A percentile compares a stretch with the other conserved stretches of the same genome.
These are phyloP conservation scores for Scomber scombrus DNA, from an alignment of 2,113 vertebrate species.

Conservation along the genomic window DNA sequence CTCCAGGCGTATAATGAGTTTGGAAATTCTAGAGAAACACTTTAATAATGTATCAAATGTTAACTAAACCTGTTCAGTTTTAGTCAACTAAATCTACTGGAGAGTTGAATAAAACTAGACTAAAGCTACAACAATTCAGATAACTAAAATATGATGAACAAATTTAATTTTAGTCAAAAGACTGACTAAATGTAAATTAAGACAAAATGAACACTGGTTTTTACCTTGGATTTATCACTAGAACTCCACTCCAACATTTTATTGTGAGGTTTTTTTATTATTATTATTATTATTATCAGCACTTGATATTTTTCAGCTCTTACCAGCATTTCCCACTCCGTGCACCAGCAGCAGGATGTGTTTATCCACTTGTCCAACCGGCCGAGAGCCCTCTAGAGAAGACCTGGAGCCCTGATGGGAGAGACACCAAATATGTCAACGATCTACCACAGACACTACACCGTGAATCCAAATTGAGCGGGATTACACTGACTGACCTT, in stretches of 20 bases:
- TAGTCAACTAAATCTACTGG: too few relatives aligned
- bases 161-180: too few relatives aligned
- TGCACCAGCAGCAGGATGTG: constrained; percentile 97
- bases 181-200: too few relatives aligned
- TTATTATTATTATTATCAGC: background rate
- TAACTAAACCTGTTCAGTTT: too few relatives aligned
- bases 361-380: constrained; percentile 95
- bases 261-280: too few relatives aligned
- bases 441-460: background rate
- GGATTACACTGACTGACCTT: background rate
- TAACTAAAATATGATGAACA: too few relatives aligned
- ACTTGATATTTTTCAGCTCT: constrained; percentile 15
- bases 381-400: constrained; percentile 90
- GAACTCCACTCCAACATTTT: background rate
- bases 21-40: too few relatives aligned
- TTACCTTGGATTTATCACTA: background rate
- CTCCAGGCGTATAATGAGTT: too few relatives aligned
- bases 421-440: background rate
- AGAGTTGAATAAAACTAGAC: too few relatives aligned
- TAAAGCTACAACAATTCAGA: too few relatives aligned
- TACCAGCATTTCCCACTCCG: constrained; percentile 94
- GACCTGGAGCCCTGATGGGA: constrained; percentile 86
- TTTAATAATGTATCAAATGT: too few relatives aligned
- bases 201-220: background rate
- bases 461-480: background rate